Percentiles rank a stretch among this genome's conserved stretches.
Conservation (phyloP, 2,797 vertebrate species). For the Erethizon dorsatum region DNA sequence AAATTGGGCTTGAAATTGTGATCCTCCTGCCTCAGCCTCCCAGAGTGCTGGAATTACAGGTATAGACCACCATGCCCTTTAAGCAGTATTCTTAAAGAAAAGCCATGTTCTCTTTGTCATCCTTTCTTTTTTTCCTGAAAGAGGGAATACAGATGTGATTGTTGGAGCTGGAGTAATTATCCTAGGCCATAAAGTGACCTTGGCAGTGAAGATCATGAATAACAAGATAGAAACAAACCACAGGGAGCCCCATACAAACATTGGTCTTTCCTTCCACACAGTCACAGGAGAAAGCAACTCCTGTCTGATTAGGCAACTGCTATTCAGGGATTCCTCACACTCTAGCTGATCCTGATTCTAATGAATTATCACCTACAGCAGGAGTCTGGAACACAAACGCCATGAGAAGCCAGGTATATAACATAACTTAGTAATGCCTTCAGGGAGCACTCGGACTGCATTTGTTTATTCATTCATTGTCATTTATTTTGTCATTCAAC, state of each 20-base stretch:
- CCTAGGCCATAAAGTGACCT: background rate
- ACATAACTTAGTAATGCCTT: background rate
- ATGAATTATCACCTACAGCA: conserved; percentile 39
- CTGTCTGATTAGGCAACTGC: background rate
- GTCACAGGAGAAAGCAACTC: background rate
- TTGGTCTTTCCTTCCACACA: conserved; percentile 13
- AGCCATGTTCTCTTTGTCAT: background rate
- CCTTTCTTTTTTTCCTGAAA: background rate
- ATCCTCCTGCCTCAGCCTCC: background rate
- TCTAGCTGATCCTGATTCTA: conserved; percentile 45
- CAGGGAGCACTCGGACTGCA: background rate
- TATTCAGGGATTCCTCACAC: background rate
- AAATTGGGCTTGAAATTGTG: background rate
- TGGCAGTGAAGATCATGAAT: background rate
- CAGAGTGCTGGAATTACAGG: background rate
- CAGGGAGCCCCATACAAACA: background rate
- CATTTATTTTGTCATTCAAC: background rate
- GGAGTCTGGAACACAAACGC: background rate
- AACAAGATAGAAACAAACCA: background rate
- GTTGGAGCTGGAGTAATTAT: background rate
- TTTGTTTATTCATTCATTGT: conserved; percentile 43
- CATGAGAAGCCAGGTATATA: conserved; percentile 11
- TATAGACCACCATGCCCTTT: background rate
- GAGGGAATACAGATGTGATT: background rate
- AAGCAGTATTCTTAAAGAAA: background rate